phyloP scores from a whole-genome alignment of 2,113 vertebrate species.

The Sebastes fasciatus region DNA sequence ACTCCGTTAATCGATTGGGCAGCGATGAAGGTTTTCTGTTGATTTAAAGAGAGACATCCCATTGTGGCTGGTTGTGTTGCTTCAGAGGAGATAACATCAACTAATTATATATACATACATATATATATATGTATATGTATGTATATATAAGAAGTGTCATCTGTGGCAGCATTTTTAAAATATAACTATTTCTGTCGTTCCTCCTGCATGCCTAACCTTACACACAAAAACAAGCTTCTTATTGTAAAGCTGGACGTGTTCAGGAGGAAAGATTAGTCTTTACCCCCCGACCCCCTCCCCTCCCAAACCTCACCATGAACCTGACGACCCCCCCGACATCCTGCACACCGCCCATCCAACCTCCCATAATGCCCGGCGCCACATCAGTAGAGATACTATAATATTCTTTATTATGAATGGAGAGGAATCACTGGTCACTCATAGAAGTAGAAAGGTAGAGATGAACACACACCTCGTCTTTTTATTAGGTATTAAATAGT shows the following conservation, averaged over 20 bases:
- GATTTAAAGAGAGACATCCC: not conserved
- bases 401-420: not conserved
- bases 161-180: no score
- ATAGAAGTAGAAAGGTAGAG: not conserved
- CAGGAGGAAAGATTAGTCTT: slow-evolving; percentile 19
- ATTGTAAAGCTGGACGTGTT: slow-evolving; percentile 1
- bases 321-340: not conserved
- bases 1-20: not conserved
- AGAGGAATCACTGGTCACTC: no score
- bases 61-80: not conserved
- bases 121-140: no score
- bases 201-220: not conserved
- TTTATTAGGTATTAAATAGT: no score
- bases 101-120: not conserved
- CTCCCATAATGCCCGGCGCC: not conserved
- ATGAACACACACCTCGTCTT: not conserved
- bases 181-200: not conserved
- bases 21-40: not conserved
- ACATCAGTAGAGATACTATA: not conserved
- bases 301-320: not conserved
- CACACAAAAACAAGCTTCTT: slow-evolving; percentile 15
- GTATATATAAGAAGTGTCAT: not conserved
- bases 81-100: not conserved
- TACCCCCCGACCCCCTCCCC: not conserved
- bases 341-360: not conserved